Evolutionary conservation across 1,140 invertebrate species (phyloP), one percentile per base, ranked within the genome.

Genomic region (Cecropterus lyciades): DNA sequence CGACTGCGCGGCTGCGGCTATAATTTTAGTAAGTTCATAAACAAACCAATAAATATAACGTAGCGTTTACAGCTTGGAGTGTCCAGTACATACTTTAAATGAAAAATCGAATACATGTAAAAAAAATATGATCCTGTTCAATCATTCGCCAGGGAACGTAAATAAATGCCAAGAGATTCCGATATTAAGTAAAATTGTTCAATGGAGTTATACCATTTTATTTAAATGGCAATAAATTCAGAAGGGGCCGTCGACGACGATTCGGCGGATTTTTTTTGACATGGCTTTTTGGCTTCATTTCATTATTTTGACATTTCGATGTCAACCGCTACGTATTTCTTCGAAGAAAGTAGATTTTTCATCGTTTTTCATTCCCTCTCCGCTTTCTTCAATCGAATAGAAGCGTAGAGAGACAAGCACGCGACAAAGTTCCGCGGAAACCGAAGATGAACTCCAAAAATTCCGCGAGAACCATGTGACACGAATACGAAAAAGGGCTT

Each of bases 261-360:
- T 87, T 87, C 85, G 78, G 85, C 87, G 83, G 80, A 85, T 79
- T 92, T 90, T 89, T 91, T 91, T 89, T 90, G 87, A 87, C 87
- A 90, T 87, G 81, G 82, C 80, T 85, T 85, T 80, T 89, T 86
- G 84, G 82, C 87, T 89, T 92, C 87, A 88, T 85, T 90, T 89
- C 87, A 91, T 91, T 93, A 93, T 93, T 93, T 93, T 93, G 92
- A 93, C 92, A 89, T 92, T 91, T 92, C 84, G 85, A 87, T 93
- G 92, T 93, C 91, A 92, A 92, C 85, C 87, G 90, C 87, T 92
- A 91, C 89, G 88, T 91, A 91, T 92, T 90, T 89, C 83, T 79
- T 77, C 74, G 72, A 82, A 83, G 88, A 90, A 88, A 84, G 75
- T 83, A 69, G 73, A 80, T 79, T 85, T 85, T 82, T 77, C 69